Percentiles rank a stretch among this genome's conserved stretches.
These are phyloP conservation scores for Archilochus colubris DNA, from an alignment of 2,113 vertebrate genomes.

Conservation along the genomic window DNA sequence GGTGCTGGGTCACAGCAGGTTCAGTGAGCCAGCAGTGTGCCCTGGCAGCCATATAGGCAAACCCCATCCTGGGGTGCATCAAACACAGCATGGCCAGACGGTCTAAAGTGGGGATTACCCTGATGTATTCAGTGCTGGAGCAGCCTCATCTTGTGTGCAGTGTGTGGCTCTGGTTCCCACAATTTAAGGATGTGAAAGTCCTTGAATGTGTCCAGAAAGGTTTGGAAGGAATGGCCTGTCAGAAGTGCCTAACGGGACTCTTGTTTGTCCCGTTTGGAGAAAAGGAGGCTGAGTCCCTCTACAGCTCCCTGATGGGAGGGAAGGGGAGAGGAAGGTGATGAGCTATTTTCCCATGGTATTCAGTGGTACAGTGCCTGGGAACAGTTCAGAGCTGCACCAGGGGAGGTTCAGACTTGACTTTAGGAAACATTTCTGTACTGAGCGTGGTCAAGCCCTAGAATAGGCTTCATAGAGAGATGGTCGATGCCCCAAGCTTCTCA, in stretches of 20 bases:
- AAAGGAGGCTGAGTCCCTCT: not conserved
- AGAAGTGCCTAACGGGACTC: not conserved
- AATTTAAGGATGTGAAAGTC: not conserved
- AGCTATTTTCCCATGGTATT: not conserved
- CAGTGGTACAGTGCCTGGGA: accelerated
- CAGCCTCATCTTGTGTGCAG: not conserved
- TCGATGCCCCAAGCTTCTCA: too few species aligned
- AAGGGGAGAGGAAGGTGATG: not conserved
- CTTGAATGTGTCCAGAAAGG: not conserved
- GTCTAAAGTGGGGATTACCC: too few species aligned
- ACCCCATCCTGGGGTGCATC: not conserved
- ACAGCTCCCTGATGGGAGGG: not conserved
- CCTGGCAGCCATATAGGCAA: not conserved
- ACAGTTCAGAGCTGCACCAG: not conserved
- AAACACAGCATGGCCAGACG: not conserved
- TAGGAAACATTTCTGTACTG: too few species aligned
- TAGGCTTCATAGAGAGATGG: too few species aligned
- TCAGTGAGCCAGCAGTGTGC: not conserved
- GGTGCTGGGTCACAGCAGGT: not conserved
- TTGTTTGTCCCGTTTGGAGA: not conserved
- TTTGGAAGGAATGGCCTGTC: not conserved
- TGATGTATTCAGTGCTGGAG: not conserved
- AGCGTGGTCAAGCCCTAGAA: too few species aligned
- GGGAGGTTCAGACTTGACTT: not conserved
- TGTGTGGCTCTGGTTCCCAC: too few species aligned